phyloP scores from a whole-genome alignment of 92 coral and sea anemone species.

The Zoanthus solanderi region DNA sequence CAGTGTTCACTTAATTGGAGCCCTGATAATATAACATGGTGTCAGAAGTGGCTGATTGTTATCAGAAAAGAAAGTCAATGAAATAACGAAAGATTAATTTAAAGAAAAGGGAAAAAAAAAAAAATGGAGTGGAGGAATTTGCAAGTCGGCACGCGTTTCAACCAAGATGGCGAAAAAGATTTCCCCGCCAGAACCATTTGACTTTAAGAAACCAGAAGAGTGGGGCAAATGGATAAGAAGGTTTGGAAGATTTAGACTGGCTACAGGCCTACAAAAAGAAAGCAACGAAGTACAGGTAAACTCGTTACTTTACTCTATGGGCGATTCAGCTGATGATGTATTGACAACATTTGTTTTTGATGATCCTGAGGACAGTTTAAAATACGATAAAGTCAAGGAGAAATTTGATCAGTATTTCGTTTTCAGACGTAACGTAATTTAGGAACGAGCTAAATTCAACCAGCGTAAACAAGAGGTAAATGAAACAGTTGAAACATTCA shows the following conservation, averaged over 20 bases:
- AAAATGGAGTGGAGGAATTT: background rate
- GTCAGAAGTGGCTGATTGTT: background rate
- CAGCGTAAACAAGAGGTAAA: slow-evolving; percentile 44
- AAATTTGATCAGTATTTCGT: slow-evolving; percentile 47
- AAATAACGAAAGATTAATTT: background rate
- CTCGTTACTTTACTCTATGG: slow-evolving; percentile 46
- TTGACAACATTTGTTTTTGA: slow-evolving; percentile 19
- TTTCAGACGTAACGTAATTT: slow-evolving; percentile 39
- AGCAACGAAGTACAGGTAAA: slow-evolving; percentile 37
- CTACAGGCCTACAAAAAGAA: slow-evolving; percentile 37
- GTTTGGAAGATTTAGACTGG: slow-evolving; percentile 38
- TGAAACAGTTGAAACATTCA: slow-evolving; percentile 53
- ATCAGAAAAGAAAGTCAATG: background rate
- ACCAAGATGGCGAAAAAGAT: slow-evolving; percentile 45
- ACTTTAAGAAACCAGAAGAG: slow-evolving; percentile 21
- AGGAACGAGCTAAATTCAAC: slow-evolving; percentile 61
- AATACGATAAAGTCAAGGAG: slow-evolving; percentile 51
- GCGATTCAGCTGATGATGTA: slow-evolving; percentile 26
- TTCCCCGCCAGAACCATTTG: slow-evolving; percentile 8
- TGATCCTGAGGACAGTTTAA: background rate
- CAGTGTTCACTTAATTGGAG: background rate
- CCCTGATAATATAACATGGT: slow-evolving; percentile 3
- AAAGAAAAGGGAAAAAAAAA: background rate
- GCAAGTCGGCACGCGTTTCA: slow-evolving; percentile 11
- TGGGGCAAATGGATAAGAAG: slow-evolving; percentile 47